Evolutionary conservation across 2,113 vertebrate genomes (phyloP).

Genomic region (Brevimyrus niger): DNA sequence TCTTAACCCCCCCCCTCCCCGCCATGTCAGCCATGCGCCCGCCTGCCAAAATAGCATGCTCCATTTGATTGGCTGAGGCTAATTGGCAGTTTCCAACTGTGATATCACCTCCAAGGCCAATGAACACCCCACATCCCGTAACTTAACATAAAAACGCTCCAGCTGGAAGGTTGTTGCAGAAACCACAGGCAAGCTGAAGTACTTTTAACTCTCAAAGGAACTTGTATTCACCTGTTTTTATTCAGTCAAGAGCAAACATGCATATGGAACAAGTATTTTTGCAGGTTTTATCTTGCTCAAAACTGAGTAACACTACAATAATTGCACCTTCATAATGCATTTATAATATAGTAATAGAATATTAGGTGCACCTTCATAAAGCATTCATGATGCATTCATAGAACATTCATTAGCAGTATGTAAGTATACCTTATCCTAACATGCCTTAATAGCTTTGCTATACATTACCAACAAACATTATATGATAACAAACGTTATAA

Average conservation of each 20-base stretch:
- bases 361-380: no score
- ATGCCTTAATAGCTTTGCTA: neutral
- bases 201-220: neutral
- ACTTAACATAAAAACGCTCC: conserved; percentile 63
- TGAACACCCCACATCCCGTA: conserved; percentile 59
- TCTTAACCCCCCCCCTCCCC: neutral
- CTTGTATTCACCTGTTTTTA: neutral
- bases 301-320: neutral
- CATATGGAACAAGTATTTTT: neutral
- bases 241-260: neutral
- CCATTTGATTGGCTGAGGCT: conserved; percentile 3
- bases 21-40: neutral
- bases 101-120: conserved; percentile 32
- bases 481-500: no score
- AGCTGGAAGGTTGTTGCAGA: conserved; percentile 35
- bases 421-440: neutral
- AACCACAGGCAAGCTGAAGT: conserved; percentile 40
- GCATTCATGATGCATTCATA: no score
- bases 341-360: neutral
- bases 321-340: neutral
- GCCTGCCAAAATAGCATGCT: neutral
- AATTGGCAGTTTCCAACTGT: neutral
- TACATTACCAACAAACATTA: no score
- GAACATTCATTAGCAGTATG: neutral
- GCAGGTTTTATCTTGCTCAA: neutral